Conservation (phyloP, 2,888 invertebrate species). For the Zaprionus lineosus region DNA sequence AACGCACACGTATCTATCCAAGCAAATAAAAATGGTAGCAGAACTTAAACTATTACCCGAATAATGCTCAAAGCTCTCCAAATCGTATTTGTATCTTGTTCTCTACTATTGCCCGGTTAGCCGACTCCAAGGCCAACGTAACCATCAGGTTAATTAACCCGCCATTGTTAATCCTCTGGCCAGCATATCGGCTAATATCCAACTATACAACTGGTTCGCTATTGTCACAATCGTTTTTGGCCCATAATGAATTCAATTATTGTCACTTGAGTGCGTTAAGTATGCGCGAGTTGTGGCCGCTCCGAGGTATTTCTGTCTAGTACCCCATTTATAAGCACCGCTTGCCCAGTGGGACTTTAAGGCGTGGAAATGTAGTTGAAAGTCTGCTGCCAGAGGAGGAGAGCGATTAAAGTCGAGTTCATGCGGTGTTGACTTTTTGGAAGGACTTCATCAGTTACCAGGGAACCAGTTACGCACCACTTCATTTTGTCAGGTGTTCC, state of each 20-base stretch:
- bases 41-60: conserved; percentile 57
- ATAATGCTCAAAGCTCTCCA: conserved; percentile 33
- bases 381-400: no score
- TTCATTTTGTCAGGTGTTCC: no score
- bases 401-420: no score
- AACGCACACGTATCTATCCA: conserved; percentile 71
- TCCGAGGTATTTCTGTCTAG: conserved; percentile 21
- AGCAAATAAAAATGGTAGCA: conserved; percentile 73
- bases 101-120: conserved; percentile 6
- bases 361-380: not conserved
- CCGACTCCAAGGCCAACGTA: conserved; percentile 69
- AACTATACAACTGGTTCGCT: conserved; percentile 51
- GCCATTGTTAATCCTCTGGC: conserved; percentile 73
- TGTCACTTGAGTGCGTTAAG: conserved; percentile 77
- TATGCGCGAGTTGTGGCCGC: conserved; percentile 68
- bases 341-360: conserved; percentile 9
- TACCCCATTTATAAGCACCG: conserved; percentile 8
- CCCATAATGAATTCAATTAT: conserved; percentile 78
- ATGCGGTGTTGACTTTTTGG: no score
- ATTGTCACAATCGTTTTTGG: conserved; percentile 60
- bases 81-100: conserved; percentile 9
- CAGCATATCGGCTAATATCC: conserved; percentile 58
- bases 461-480: no score
- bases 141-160: conserved; percentile 79
- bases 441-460: no score